Evolutionary conservation across 2,113 vertebrate species (phyloP), one percentile per base, ranked within the genome.

Genomic region (Holacanthus passer): DNA sequence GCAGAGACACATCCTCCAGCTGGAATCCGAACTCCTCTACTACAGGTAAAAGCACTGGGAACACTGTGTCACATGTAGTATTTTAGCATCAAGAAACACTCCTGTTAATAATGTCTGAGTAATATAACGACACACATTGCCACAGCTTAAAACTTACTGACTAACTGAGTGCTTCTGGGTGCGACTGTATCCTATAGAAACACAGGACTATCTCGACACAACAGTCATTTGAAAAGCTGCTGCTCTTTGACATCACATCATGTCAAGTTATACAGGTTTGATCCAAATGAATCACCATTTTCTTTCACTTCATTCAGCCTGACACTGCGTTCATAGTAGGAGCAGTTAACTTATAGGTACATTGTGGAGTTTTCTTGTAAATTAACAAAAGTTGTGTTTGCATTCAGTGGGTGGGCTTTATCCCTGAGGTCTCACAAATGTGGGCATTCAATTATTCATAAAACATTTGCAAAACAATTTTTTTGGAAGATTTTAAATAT

Each of bases 21-120:
- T 98, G 80, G 96, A 99, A 73, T 92, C 92, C 0, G 95, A 98
- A 81, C 94, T 99, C 55, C 94, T 92, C 58, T 94, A 89, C 86
- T 97, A 95, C 85, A 97, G 97, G 98, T 99, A 94, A 76, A 1
- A 31, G 83, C 0, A 62, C n/a, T 37, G 62, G 17, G 63, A 35
- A 37, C 43, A 32, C 31, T 24, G 24, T 24, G 2, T 17, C 3
- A 3, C 12, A 22, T 14, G 16, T 17, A 8, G 3, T 35, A 24
- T 16, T 66, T 27, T 14, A 58, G 24, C 4, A 31, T 27, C 45
- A 53, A 39, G 14, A 12, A 29, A 19, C 43, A 50, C 16, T 17
- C 2, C 31, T 59, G 35, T 48, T 35, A 12, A 13, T 55, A 14
- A 27, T 55, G 9, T 6, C 17, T 8, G 48, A 55, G n/a, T 12